Evolutionary conservation across 2,797 vertebrate species (phyloP), one percentile per base, ranked within the genome.

Genomic region (Mareca penelope): DNA sequence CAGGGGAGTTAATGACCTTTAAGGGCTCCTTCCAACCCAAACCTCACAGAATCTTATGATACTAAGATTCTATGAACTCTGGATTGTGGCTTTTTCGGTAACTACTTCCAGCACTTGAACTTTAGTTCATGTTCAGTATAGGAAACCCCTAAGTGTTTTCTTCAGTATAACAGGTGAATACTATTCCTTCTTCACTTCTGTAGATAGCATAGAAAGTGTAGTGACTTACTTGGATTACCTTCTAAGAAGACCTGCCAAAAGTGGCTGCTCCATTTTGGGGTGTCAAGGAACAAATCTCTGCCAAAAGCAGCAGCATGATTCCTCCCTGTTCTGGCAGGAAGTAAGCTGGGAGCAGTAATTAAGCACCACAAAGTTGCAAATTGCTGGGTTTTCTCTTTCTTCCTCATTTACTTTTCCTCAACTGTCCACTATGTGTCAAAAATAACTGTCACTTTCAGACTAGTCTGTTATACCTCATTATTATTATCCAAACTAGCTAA

Each of bases 341-440:
- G n/a, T 11, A 42, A 85, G 56, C 40, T 52, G 35, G 48, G 44
- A 31, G 11, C 15, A 39, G 16, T 79, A 71, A 93, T 93, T 82
- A 68, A 64, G 44, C 37, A 75, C 15, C 31, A 80, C 29, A 42
- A 71, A 64, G 33, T 35, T 75, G 60, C 42, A 85, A 59, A 88
- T 87, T 93, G 48, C 72, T 89, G 59, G 16, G 26, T 90, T 56
- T 78, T 64, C 81, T 40, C 21, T 85, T 92, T 31, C 42, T 61
- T 83, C 46, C 61, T 89, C 57, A 52, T 90, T 94, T 83, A 69
- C 53, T 56, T 93, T 92, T 79, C 28, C 68, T 94, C 59, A 42
- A 3, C 68, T 85, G 87, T 75, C 90, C 86, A 88, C 71, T 83
- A n/a, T 7, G 16, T 88, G 73, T 88, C 72, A 91, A 80, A 95